These are phyloP conservation scores for Pseudopipra pipra DNA, from an alignment of 2,113 vertebrate genomes.

Conservation along the genomic window DNA sequence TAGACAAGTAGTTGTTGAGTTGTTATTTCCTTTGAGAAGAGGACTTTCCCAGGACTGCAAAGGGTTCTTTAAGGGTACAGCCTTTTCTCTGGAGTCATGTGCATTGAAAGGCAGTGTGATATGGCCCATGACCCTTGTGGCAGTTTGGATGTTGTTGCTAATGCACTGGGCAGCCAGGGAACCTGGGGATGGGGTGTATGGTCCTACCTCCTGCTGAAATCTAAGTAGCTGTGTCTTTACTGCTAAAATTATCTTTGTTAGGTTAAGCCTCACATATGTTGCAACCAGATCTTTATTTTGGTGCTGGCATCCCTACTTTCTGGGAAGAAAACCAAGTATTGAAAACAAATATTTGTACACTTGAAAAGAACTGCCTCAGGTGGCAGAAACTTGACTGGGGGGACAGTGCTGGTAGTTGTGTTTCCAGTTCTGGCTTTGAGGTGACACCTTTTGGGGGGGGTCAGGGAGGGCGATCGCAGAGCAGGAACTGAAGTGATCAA, in stretches of 20 bases:
- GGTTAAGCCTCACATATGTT: slow-evolving; percentile 2
- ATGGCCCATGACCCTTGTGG: neutral
- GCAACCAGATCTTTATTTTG: slow-evolving; percentile 15
- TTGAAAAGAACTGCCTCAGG: neutral
- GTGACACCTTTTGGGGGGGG: neutral
- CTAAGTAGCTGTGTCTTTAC: neutral
- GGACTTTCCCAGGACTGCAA: neutral
- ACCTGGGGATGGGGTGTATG: neutral
- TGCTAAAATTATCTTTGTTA: slow-evolving; percentile 40
- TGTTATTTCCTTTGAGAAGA: neutral
- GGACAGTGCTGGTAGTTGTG: neutral
- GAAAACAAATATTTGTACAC: neutral
- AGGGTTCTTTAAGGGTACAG: neutral
- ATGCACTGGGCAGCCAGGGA: neutral
- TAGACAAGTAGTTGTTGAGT: neutral
- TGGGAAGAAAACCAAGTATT: slow-evolving; percentile 13
- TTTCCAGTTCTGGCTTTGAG: neutral
- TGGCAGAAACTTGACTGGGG: neutral
- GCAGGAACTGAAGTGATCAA: neutral
- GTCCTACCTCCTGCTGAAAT: neutral
- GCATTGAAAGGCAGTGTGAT: neutral
- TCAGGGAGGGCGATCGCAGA: neutral
- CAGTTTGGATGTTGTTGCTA: neutral
- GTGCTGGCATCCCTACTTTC: neutral
- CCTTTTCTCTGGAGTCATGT: neutral